Conservation (phyloP, 2,888 invertebrate species). For the Epinotia bilunana region DNA sequence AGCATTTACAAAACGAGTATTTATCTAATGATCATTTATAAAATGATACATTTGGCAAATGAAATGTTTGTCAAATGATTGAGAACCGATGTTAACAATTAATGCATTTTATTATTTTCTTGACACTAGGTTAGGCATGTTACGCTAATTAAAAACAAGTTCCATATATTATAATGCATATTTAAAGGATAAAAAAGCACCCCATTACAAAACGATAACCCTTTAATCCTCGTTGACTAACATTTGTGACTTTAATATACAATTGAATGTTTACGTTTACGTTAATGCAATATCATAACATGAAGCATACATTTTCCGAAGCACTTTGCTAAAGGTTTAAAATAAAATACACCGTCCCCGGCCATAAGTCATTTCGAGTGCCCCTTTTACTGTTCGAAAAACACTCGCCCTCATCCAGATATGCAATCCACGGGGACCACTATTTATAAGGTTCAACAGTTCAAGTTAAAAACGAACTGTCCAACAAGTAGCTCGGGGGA, state of each 20-base stretch:
- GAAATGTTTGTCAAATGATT: no score
- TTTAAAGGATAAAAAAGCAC: no score
- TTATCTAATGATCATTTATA: no score
- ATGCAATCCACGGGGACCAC: slow-evolving; percentile 66
- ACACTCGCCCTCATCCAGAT: slow-evolving; percentile 65
- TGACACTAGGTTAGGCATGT: no score
- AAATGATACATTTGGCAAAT: no score
- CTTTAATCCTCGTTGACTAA: background rate
- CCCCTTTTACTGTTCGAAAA: slow-evolving; percentile 60
- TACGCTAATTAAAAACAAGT: no score
- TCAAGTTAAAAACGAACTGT: slow-evolving; percentile 75
- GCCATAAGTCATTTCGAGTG: slow-evolving; percentile 6
- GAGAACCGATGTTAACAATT: no score
- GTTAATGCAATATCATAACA: background rate
- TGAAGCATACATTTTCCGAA: background rate
- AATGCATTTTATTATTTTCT: no score
- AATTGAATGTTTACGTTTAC: background rate
- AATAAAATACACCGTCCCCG: background rate
- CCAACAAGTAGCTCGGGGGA: slow-evolving; percentile 69
- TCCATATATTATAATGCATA: no score
- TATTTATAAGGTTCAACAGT: slow-evolving; percentile 77
- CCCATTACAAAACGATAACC: background rate
- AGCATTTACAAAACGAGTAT: no score
- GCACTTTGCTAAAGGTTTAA: background rate
- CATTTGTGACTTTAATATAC: no score